Percentiles rank a stretch among this genome's conserved stretches.
Evolutionary conservation across 1,140 invertebrate genomes (phyloP).

Genomic region (Acromyrmex echinatior): DNA sequence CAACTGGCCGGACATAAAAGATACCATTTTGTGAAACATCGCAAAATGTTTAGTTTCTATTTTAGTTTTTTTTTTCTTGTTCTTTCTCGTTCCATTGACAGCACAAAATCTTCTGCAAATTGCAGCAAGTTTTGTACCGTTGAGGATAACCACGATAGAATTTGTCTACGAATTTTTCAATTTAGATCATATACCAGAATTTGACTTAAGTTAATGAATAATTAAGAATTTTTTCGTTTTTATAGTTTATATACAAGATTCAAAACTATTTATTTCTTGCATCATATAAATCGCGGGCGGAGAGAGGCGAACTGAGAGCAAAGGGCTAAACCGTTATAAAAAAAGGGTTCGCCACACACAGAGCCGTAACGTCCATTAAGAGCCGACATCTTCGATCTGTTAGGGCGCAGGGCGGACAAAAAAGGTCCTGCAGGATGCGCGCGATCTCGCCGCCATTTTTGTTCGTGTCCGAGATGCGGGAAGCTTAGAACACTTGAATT

Average conservation of each 20-base stretch:
- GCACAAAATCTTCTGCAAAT: too few species aligned
- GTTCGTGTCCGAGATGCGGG: not conserved
- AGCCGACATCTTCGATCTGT: conserved; percentile 32
- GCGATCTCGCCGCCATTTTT: conserved; percentile 28
- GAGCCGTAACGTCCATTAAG: conserved; percentile 41
- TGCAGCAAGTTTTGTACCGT: too few species aligned
- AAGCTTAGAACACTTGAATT: conserved; percentile 51
- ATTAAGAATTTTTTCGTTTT: not conserved
- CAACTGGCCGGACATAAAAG: not conserved
- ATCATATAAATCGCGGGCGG: not conserved
- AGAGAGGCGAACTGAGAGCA: not conserved
- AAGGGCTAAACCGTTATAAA: conserved; percentile 21
- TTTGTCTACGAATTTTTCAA: not conserved
- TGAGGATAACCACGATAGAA: not conserved
- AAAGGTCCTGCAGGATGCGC: conserved; percentile 4
- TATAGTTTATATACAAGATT: not conserved
- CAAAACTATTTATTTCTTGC: not conserved
- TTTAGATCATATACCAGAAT: not conserved
- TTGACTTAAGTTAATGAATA: not conserved
- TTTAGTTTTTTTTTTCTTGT: not conserved
- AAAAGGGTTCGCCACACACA: conserved; percentile 38
- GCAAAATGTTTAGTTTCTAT: not conserved
- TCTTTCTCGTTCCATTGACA: too few species aligned
- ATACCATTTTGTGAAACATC: not conserved
- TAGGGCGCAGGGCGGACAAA: not conserved